These are phyloP conservation scores for Conchocele bisecta DNA, from an alignment of 2,888 invertebrate species.

Conservation along the genomic window DNA sequence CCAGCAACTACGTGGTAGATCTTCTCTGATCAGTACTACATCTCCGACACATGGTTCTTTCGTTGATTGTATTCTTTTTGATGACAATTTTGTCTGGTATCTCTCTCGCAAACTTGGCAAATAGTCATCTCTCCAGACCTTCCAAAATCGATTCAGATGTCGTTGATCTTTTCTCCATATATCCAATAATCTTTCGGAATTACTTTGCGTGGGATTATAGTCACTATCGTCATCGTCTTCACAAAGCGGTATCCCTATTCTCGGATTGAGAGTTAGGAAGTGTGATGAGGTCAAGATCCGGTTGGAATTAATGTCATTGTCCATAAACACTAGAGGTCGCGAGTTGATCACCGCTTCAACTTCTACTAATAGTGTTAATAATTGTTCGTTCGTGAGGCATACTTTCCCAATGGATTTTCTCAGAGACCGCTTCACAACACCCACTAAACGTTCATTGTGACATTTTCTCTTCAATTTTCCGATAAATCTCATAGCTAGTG, in stretches of 20 bases:
- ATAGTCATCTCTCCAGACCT: too few relatives aligned
- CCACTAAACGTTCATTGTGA: not conserved
- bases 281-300: not conserved
- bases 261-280: not conserved
- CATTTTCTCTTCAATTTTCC: not conserved
- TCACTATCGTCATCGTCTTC: constrained; percentile 1
- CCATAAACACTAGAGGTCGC: constrained; percentile 8
- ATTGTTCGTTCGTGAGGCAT: not conserved
- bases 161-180: not conserved
- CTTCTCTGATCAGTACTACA: constrained; percentile 6
- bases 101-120: not conserved
- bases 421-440: not conserved
- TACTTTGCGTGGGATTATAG: not conserved
- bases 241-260: constrained; percentile 1
- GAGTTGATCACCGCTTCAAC: not conserved
- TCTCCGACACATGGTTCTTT: constrained; percentile 4
- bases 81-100: constrained; percentile 4
- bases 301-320: not conserved
- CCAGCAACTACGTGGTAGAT: constrained; percentile 5
- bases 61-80: not conserved
- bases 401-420: not conserved
- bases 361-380: not conserved
- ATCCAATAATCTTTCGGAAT: not conserved
- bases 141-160: too few relatives aligned
- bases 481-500: not conserved